phyloP scores from a whole-genome alignment of 2,113 vertebrate genomes.

The Cololabis saira region DNA sequence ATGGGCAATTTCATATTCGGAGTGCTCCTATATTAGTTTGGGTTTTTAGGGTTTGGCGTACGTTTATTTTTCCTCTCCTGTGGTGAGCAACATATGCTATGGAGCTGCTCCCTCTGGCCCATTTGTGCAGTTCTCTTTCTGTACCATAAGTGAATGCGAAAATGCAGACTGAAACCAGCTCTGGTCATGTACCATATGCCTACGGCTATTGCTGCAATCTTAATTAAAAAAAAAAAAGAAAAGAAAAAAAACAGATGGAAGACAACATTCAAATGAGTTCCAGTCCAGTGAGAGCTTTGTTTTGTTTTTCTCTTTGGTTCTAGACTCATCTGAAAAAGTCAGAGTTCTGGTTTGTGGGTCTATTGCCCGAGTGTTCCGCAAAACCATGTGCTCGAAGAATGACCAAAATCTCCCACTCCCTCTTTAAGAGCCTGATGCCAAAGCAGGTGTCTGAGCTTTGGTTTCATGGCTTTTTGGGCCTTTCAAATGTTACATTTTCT shows the following conservation, averaged over 20 bases:
- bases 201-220: slow-evolving; percentile 23
- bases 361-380: slow-evolving; percentile 48
- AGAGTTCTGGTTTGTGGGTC: slow-evolving; percentile 57
- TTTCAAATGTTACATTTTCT: slow-evolving; percentile 57
- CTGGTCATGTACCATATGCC: slow-evolving; percentile 59
- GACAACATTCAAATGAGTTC: slow-evolving; percentile 28
- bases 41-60: slow-evolving; percentile 66
- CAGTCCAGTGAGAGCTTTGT: slow-evolving; percentile 24
- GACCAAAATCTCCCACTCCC: slow-evolving; percentile 31
- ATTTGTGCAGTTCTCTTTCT: slow-evolving; percentile 68
- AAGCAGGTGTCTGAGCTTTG: slow-evolving; percentile 72
- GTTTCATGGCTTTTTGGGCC: slow-evolving; percentile 56
- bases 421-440: slow-evolving; percentile 31
- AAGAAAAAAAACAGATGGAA: slow-evolving; percentile 40
- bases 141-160: slow-evolving; percentile 67
- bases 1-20: slow-evolving; percentile 55
- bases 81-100: slow-evolving; percentile 47
- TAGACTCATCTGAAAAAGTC: slow-evolving; percentile 30
- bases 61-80: slow-evolving; percentile 74
- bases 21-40: slow-evolving; percentile 59
- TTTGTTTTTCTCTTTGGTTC: slow-evolving; percentile 26
- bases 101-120: slow-evolving; percentile 57
- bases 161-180: slow-evolving; percentile 37
- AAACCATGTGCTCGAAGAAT: slow-evolving; percentile 48
- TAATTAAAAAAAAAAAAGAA: neutral